Evolutionary conservation across 2,888 invertebrate genomes (phyloP).

Genomic region (Coelogynopora nodosa): DNA sequence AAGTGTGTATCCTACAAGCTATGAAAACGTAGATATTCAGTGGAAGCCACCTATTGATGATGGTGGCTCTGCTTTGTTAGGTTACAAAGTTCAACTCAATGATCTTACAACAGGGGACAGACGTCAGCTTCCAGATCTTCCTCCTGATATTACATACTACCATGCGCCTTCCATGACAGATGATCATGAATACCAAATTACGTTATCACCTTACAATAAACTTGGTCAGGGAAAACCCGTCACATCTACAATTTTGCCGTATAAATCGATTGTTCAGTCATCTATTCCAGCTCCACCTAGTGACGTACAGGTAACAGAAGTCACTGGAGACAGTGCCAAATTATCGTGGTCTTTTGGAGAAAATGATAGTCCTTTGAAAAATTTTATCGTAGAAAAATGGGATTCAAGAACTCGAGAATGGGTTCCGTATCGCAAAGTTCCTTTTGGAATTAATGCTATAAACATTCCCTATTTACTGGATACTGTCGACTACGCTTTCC

Average conservation of each 20-base stretch:
- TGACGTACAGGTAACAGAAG: constrained; percentile 33
- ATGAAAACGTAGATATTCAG: constrained; percentile 19
- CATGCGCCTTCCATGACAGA: background rate
- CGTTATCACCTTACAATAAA: constrained; percentile 24
- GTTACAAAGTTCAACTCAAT: constrained; percentile 39
- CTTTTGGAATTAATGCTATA: background rate
- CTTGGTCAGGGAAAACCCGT: constrained; percentile 22
- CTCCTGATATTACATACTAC: background rate
- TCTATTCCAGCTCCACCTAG: constrained; percentile 13
- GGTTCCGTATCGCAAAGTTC: constrained; percentile 35
- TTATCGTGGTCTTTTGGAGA: background rate
- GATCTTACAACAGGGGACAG: constrained; percentile 38
- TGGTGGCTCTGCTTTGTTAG: constrained; percentile 43
- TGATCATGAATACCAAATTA: constrained; percentile 35
- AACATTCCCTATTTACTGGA: constrained; percentile 67
- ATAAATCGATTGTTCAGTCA: background rate
- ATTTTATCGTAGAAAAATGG: constrained; percentile 44
- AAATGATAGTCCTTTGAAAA: background rate
- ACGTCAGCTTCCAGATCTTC: background rate
- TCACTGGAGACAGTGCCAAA: constrained; percentile 15
- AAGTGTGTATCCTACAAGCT: constrained; percentile 9
- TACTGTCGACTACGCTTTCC: constrained; percentile 78
- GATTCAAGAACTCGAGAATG: constrained; percentile 44
- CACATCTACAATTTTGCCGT: background rate
- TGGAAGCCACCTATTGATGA: constrained; percentile 44